These are phyloP conservation scores for Cremastinae sp. DNA, from an alignment of 2,888 invertebrate genomes.

Conservation along the genomic window DNA sequence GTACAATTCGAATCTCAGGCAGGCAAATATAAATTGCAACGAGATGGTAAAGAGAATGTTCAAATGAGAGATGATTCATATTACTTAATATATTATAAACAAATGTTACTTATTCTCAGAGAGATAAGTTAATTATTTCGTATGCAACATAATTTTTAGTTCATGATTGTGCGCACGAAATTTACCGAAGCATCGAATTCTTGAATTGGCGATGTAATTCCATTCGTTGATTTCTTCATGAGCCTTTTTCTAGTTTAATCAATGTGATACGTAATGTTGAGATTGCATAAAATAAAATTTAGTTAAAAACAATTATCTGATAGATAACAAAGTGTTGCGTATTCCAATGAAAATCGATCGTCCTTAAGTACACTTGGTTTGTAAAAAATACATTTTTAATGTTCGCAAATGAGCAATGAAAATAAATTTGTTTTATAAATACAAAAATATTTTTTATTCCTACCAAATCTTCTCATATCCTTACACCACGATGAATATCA, in stretches of 20 bases:
- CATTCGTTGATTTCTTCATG: too few species aligned
- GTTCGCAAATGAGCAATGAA: constrained; percentile 61
- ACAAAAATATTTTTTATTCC: constrained; percentile 77
- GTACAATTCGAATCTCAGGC: constrained; percentile 82
- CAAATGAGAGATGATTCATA: constrained; percentile 59
- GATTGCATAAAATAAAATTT: not conserved
- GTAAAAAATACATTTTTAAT: constrained; percentile 1
- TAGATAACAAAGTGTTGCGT: not conserved
- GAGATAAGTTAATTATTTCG: too few species aligned
- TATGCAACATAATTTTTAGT: too few species aligned
- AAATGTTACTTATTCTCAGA: too few species aligned
- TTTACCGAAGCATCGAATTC: constrained; percentile 2
- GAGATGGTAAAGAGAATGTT: constrained; percentile 83
- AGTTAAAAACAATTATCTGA: not conserved
- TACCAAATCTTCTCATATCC: constrained; percentile 63
- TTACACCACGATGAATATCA: constrained; percentile 63
- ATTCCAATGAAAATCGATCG: not conserved
- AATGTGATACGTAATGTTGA: not conserved
- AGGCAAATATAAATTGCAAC: constrained; percentile 83
- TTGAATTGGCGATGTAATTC: not conserved
- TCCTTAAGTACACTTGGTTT: not conserved
- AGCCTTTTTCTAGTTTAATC: not conserved
- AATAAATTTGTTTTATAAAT: constrained; percentile 71
- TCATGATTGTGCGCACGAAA: not conserved
- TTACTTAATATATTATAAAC: too few species aligned